Evolutionary conservation across 2,113 vertebrate species (phyloP).

Genomic region (Burhinus bistriatus): DNA sequence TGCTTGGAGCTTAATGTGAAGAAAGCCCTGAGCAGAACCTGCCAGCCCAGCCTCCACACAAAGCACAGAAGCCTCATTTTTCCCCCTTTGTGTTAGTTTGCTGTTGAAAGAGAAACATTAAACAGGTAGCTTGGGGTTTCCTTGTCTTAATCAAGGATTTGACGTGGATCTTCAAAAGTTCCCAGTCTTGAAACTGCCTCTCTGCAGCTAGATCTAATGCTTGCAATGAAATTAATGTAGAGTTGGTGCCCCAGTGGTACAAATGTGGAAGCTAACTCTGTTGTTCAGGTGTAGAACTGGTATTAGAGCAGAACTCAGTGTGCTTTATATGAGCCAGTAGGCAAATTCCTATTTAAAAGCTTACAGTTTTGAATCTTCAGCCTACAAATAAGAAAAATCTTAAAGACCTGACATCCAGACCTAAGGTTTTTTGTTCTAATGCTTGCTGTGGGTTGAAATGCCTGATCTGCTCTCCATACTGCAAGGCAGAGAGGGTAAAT

Average conservation of each 20-base stretch:
- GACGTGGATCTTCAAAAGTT: not conserved
- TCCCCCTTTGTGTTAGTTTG: not conserved
- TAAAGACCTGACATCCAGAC: not conserved
- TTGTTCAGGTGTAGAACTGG: not conserved
- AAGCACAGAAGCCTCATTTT: not conserved
- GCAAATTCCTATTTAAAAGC: not conserved
- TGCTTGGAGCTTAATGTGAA: not conserved
- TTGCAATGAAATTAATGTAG: not conserved
- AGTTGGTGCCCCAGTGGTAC: not conserved
- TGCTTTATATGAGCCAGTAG: not conserved
- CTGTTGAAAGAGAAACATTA: slow-evolving; percentile 3
- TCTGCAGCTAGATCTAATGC: not conserved
- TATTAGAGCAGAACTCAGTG: not conserved
- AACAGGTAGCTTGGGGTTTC: not conserved
- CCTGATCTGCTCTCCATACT: not conserved
- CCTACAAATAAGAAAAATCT: not conserved
- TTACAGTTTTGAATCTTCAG: not conserved
- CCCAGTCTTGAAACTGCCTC: not conserved
- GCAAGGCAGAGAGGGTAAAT: not conserved
- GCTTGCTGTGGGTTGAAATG: not conserved
- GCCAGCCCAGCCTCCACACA: not conserved
- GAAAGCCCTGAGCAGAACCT: not conserved
- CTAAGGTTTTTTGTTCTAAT: not conserved
- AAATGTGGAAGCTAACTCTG: not conserved
- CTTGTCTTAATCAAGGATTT: slow-evolving; percentile 9